Conservation (phyloP, 2,113 vertebrate species). For the Cercocebus atys region DNA sequence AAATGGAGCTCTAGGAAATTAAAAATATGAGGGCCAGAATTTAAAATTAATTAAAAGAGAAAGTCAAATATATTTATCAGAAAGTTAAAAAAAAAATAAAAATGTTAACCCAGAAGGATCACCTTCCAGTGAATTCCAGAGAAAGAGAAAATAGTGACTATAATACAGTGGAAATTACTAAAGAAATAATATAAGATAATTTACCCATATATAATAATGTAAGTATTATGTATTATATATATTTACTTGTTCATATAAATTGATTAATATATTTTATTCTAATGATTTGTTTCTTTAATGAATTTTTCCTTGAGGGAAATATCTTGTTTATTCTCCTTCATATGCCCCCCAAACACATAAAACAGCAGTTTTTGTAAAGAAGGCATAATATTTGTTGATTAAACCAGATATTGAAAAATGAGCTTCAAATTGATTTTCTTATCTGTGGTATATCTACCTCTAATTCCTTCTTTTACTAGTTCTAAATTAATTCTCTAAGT, state of each 20-base stretch:
- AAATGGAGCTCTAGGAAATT: neutral
- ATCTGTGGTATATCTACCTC: neutral
- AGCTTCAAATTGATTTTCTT: neutral
- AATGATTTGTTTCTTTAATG: neutral
- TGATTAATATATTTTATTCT: neutral
- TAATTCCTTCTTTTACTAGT: neutral
- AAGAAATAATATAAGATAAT: neutral
- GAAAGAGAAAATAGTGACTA: neutral
- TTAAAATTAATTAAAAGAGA: neutral
- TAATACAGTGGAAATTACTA: neutral
- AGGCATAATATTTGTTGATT: neutral
- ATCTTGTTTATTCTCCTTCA: neutral
- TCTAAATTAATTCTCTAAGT: neutral
- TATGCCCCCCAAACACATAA: neutral
- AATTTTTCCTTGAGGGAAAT: neutral
- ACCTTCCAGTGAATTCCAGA: neutral
- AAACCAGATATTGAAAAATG: neutral
- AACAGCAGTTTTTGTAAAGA: neutral
- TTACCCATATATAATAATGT: too few relatives aligned
- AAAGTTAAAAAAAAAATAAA: neutral
- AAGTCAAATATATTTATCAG: neutral
- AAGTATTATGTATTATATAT: neutral
- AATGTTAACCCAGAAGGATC: neutral
- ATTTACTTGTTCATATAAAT: neutral
- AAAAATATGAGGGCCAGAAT: neutral